phyloP scores from a whole-genome alignment of 2,113 vertebrate species.

The Taurulus bubalis region DNA sequence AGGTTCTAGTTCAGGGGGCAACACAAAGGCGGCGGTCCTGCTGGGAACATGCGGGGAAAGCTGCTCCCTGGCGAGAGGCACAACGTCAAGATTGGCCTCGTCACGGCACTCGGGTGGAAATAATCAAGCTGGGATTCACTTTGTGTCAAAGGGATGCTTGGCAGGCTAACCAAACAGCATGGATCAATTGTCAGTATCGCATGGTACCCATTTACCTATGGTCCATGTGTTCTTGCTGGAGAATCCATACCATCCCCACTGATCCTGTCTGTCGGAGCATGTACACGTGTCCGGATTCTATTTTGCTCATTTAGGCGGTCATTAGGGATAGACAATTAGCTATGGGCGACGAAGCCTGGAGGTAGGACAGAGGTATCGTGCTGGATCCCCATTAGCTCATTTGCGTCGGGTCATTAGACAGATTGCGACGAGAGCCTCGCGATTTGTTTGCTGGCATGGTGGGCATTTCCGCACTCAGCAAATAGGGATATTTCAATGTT shows the following conservation, averaged over 20 bases:
- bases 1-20: constrained; percentile 61
- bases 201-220: constrained; percentile 22
- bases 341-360: constrained; percentile 76
- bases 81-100: constrained; percentile 35
- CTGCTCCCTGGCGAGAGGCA: constrained; percentile 41
- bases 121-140: constrained; percentile 51
- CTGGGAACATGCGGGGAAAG: constrained; percentile 25
- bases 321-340: constrained; percentile 79
- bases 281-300: constrained; percentile 67
- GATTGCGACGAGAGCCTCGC: constrained; percentile 39
- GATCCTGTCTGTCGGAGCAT: constrained; percentile 53
- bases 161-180: constrained; percentile 46
- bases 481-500: constrained; percentile 66
- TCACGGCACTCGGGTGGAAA: constrained; percentile 40
- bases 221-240: constrained; percentile 1
- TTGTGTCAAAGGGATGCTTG: constrained; percentile 41
- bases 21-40: constrained; percentile 35
- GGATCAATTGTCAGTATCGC: constrained; percentile 26
- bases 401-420: constrained; percentile 76
- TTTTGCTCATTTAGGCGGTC: constrained; percentile 72
- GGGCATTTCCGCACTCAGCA: constrained; percentile 21
- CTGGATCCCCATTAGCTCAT: constrained; percentile 75
- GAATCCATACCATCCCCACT: constrained; percentile 41
- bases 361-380: constrained; percentile 73
- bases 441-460: constrained; percentile 59